These are phyloP conservation scores for Subacronicta megacephala DNA, from an alignment of 2,888 invertebrate genomes.

Conservation along the genomic window DNA sequence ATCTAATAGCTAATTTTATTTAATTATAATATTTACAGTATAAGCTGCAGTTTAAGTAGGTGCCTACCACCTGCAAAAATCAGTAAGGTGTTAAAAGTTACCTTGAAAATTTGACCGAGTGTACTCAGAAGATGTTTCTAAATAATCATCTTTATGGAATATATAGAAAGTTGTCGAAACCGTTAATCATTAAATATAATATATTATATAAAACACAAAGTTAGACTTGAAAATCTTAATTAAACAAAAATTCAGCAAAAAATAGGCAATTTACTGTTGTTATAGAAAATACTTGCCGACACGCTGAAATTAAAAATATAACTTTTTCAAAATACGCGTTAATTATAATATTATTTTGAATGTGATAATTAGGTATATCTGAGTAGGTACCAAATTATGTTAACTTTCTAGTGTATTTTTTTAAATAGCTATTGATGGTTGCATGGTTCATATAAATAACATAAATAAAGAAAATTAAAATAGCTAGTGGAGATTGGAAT, in stretches of 20 bases:
- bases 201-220: too few species aligned
- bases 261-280: neutral
- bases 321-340: neutral
- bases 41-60: too few species aligned
- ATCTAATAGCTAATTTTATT: too few species aligned
- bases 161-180: too few species aligned
- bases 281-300: neutral
- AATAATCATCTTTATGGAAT: too few species aligned
- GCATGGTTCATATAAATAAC: neutral
- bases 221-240: neutral
- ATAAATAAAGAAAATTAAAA: neutral
- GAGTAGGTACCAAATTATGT: neutral
- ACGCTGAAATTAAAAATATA: neutral
- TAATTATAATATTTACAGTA: too few species aligned
- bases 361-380: neutral
- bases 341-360: neutral
- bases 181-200: too few species aligned
- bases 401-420: neutral
- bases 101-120: too few species aligned
- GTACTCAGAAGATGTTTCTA: too few species aligned
- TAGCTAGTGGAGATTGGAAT: neutral
- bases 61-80: too few species aligned
- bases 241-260: neutral
- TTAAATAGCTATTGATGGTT: neutral
- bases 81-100: too few species aligned